These are phyloP conservation scores for Clistopyga incitator DNA, from an alignment of 2,888 invertebrate species.

Conservation along the genomic window DNA sequence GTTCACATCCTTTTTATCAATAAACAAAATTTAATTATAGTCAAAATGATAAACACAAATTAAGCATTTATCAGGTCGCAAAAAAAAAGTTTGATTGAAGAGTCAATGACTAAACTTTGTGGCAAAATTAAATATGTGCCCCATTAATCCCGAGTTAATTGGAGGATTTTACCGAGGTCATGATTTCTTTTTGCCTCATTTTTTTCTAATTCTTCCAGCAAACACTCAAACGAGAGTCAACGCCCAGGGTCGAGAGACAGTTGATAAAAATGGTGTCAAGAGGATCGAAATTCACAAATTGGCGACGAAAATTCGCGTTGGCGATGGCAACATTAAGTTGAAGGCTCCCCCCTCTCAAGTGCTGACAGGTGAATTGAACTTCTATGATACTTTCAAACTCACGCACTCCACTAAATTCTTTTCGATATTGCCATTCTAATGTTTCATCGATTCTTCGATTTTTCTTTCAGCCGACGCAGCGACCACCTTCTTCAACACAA, in stretches of 20 bases:
- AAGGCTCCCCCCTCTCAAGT: slow-evolving; percentile 81
- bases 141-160: no score
- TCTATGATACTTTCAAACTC: not conserved
- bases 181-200: not conserved
- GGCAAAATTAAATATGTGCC: no score
- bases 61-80: no score
- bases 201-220: slow-evolving; percentile 82
- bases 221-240: slow-evolving; percentile 87
- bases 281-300: slow-evolving; percentile 88
- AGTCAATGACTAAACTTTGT: no score
- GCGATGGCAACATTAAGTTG: slow-evolving; percentile 87
- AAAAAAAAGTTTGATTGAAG: no score
- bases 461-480: slow-evolving; percentile 87
- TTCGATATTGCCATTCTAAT: not conserved
- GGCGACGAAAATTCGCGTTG: slow-evolving; percentile 87
- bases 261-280: slow-evolving; percentile 86
- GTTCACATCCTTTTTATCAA: slow-evolving; percentile 72
- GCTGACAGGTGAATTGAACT: slow-evolving; percentile 76
- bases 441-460: slow-evolving; percentile 34
- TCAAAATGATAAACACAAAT: no score
- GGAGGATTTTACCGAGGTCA: not conserved
- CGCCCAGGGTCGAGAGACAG: slow-evolving; percentile 86
- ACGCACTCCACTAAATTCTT: not conserved
- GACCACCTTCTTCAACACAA: slow-evolving; percentile 89
- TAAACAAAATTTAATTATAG: no score